Percentiles rank a stretch among this genome's conserved stretches.
Conservation (phyloP, 2,113 vertebrate genomes). For the Peromyscus polionotus region DNA sequence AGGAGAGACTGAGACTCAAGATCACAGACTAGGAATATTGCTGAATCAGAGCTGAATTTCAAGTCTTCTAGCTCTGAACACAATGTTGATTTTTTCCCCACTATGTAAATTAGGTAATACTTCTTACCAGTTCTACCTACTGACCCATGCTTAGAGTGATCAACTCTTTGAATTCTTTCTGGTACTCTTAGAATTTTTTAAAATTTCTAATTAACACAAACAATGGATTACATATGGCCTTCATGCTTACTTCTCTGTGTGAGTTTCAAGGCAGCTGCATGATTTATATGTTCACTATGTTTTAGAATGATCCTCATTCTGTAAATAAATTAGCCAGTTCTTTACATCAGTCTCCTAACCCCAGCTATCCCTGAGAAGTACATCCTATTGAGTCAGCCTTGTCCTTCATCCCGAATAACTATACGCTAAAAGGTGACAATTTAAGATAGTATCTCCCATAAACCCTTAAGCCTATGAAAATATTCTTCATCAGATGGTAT, state of each 20-base stretch:
- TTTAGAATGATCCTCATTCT: conserved; percentile 85
- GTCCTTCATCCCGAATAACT: not conserved
- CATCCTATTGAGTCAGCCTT: not conserved
- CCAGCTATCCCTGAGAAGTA: not conserved
- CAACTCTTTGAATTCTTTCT: conserved; percentile 47
- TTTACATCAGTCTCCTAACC: conserved; percentile 71
- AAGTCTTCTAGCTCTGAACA: not conserved
- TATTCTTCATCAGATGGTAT: not conserved
- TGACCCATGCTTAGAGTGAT: not conserved
- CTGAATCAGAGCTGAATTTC: not conserved
- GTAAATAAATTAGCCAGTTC: conserved; percentile 79
- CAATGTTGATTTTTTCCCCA: not conserved
- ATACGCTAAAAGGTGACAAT: not conserved
- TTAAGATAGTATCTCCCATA: not conserved
- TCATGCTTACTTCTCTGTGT: conserved; percentile 80
- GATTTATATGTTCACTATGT: conserved; percentile 84
- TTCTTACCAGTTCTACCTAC: not conserved
- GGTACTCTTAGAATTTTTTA: conserved; percentile 46
- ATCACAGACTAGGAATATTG: not conserved
- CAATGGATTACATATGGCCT: conserved; percentile 83
- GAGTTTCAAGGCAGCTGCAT: conserved; percentile 83
- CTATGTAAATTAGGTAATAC: not conserved
- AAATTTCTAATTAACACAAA: conserved; percentile 82
- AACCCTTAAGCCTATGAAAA: conserved; percentile 13
- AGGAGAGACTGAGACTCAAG: not conserved